Base-by-base conservation (phyloP, 2,113 vertebrate genomes). In the Prionailurus bengalensis region DNA sequence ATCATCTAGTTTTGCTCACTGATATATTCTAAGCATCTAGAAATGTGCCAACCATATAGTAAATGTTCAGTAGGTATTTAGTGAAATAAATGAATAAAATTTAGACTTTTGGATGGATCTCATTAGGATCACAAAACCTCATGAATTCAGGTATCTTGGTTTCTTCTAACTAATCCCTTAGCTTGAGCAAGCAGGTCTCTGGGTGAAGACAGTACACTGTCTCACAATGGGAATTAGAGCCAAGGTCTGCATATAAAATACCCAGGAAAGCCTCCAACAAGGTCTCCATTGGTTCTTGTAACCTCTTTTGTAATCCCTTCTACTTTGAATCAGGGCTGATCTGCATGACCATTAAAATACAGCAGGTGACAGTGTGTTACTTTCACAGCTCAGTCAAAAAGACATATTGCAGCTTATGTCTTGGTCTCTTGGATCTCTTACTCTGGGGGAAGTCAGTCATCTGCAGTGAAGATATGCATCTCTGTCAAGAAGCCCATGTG, bases 1-100 rank as follows among this genome's bases (percentile, higher is more conserved):
- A 23, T 88, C 87, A 31, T 91, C 76, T 63, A 36, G 21, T 88
- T 96, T 97, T 88, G 42, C 31, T 94, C 68, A 78, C 29, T 58
- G 39, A 71, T 88, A 36, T 1, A 48, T 87, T 76, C 17, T 39
- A 83, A 42, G 25, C 36, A 71, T 31, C 19, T 70, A 53, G 45
- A 83, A 88, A 88, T 94, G 65, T 71, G 31, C 23, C 63, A 31
- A 70, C 31, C 25, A 7, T 68, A n/a, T 53, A 84, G 33, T 65
- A 83, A 94, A 71, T 63, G n/a, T 45, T 91, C 58, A 82, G 5
- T 63, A 70, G 94, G 13, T 82, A 86, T 74, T 73, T 90, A 78
- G 68, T 91, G 29, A 95, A 93, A 55, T 89, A 63, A 73, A 81
- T 53, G 42, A 93, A 71, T 80, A 33, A 85, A 83, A 10, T 78